These are phyloP conservation scores for Scyliorhinus canicula DNA, from an alignment of 2,797 vertebrate species.

Conservation along the genomic window DNA sequence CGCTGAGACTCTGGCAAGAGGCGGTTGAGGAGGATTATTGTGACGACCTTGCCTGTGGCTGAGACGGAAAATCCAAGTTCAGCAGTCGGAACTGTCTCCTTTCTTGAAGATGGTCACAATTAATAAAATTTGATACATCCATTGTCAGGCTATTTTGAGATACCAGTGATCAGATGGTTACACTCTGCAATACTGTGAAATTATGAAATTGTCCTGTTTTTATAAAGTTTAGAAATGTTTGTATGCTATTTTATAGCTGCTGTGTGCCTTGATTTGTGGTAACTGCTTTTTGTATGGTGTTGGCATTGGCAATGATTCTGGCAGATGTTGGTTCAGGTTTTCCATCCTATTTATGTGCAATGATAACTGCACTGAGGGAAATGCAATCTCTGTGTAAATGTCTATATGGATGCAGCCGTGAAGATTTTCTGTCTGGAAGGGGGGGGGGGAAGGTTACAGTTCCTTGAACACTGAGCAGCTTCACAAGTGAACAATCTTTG, in stretches of 20 bases:
- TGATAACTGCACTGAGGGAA: background rate
- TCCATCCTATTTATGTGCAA: background rate
- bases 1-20: too few species aligned
- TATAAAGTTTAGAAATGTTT: background rate
- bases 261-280: background rate
- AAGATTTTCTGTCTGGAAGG: background rate
- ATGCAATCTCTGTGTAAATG: background rate
- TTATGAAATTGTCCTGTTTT: background rate
- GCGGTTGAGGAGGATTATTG: too few species aligned
- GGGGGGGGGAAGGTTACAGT: too few species aligned
- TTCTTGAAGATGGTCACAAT: too few species aligned
- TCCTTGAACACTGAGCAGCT: background rate
- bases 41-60: too few species aligned
- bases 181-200: background rate
- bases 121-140: background rate
- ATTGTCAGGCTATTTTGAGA: background rate
- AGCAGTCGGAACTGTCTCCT: too few species aligned
- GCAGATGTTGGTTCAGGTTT: background rate
- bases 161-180: background rate
- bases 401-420: background rate
- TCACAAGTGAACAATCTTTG: background rate
- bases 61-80: too few species aligned
- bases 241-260: background rate
- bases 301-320: background rate
- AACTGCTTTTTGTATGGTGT: background rate